Base-by-base conservation (phyloP, 2,797 vertebrate genomes). In the Tiaroga cobitis region DNA sequence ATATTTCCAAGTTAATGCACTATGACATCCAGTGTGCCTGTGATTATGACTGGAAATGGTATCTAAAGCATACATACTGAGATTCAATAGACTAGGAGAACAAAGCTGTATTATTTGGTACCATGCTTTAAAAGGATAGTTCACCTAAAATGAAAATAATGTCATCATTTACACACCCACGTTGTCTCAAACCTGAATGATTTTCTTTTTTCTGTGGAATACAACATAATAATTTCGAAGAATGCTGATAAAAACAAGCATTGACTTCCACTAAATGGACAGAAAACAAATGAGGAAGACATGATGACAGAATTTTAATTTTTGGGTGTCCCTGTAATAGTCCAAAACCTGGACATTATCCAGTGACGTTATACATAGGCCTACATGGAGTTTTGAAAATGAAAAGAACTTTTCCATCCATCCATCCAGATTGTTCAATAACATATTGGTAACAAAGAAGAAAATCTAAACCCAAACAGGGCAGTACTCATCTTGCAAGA, bases 1-100 rank as follows among this genome's bases (percentile, higher is more conserved):
- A 80, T 88, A 84, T 86, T 84, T 54, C 75, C 59, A 56, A 61
- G 72, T 76, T 67, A 88, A 88, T 80, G 63, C 26, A 73, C n/a
- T 59, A 21, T 81, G 83, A 81, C 41, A 70, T n/a, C 8, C 51
- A 5, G 24, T 37, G 67, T 41, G 7, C 3, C 29, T 85, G 67
- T 79, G 56, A 85, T 80, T 80, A 85, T 65, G 32, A 67, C 56
- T 80, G 54, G 68, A 39, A 80, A 73, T 79, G 67, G 26, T 61
- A 70, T 80, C 67, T 85, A 65, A 85, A 85, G 29, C 68, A 73
- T 61, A 70, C 9, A 39, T 26, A 70, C 59, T 69, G 49, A 56
- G n/a, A 84, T 78, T 9, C 19, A 79, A 70, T 29, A 15, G 29
- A 39, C 3, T 21, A 26, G 1, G 16, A 80, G 9, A 80, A 51